Evolutionary conservation across 2,797 vertebrate species (phyloP).

Genomic region (Lutjanus argentimaculatus): DNA sequence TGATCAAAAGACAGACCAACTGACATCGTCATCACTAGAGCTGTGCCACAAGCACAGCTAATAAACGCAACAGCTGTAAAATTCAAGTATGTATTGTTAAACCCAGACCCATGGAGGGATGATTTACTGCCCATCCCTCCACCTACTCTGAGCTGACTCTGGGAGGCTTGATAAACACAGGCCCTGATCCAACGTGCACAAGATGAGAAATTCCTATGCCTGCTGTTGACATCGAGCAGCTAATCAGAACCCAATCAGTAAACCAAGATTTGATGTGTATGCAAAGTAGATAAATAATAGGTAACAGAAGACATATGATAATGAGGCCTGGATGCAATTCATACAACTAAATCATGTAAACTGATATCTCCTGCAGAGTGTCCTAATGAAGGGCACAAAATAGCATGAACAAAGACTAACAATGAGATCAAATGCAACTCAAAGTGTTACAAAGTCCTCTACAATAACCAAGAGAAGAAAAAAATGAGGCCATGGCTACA

Average conservation of each 20-base stretch:
- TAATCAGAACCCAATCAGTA: constrained; percentile 38
- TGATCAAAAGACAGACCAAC: not conserved
- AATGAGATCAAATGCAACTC: constrained; percentile 46
- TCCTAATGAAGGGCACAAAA: constrained; percentile 31
- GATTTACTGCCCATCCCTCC: constrained; percentile 5
- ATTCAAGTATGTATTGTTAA: not conserved
- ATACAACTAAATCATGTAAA: constrained; percentile 5
- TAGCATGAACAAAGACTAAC: constrained; percentile 12
- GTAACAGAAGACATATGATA: constrained; percentile 19
- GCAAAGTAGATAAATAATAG: constrained; percentile 16
- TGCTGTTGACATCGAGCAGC: constrained; percentile 39
- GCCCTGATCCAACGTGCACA: constrained; percentile 30
- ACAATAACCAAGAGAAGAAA: constrained; percentile 52
- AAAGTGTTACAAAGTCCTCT: constrained; percentile 49
- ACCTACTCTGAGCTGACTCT: constrained; percentile 4
- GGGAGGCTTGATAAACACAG: constrained; percentile 40
- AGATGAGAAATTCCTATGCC: constrained; percentile 47
- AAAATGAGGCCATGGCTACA: constrained; percentile 70
- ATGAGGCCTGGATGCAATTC: constrained; percentile 2
- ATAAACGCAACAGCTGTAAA: constrained; percentile 6
- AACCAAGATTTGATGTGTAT: constrained; percentile 9
- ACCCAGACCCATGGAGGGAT: not conserved
- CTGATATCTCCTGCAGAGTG: not conserved
- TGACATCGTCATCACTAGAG: not conserved
- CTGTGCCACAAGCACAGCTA: accelerated